Percentiles rank a stretch among this genome's conserved stretches.
These are phyloP conservation scores for Trissolcus japonicus DNA, from an alignment of 2,888 invertebrate species.

Conservation along the genomic window DNA sequence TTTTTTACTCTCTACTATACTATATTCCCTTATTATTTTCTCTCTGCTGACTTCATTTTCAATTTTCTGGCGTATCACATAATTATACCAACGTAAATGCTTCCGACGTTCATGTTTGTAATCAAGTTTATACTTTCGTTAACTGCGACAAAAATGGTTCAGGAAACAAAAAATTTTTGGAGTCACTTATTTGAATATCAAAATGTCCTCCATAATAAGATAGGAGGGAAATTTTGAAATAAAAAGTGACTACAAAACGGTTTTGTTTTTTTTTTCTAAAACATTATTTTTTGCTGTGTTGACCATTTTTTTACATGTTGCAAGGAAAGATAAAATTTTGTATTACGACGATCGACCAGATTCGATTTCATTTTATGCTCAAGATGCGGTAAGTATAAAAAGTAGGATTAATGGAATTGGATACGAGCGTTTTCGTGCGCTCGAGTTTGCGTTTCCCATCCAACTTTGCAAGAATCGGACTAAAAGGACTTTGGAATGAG, in stretches of 20 bases:
- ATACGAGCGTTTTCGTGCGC: constrained; percentile 8
- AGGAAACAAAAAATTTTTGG: too few relatives aligned
- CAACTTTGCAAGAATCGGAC: neutral
- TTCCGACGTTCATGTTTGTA: constrained; percentile 22
- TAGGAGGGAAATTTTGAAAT: too few relatives aligned
- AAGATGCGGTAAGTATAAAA: constrained; percentile 30
- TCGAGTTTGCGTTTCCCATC: constrained; percentile 9
- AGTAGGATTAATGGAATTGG: constrained; percentile 11
- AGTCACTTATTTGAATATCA: too few relatives aligned
- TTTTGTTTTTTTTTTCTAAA: too few relatives aligned
- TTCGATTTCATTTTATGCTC: constrained; percentile 19
- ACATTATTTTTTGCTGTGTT: too few relatives aligned
- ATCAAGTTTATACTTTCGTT: neutral
- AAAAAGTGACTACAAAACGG: too few relatives aligned
- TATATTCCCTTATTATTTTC: constrained; percentile 11
- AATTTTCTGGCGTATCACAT: neutral
- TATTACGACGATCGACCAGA: constrained; percentile 13
- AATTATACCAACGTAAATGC: constrained; percentile 16
- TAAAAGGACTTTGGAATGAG: neutral
- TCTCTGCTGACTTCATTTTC: constrained; percentile 1
- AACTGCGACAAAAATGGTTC: neutral
- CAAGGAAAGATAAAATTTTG: neutral
- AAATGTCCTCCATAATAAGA: too few relatives aligned
- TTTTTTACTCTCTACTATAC: constrained; percentile 4
- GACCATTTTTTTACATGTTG: too few relatives aligned